Evolutionary conservation across 2,113 vertebrate species (phyloP), one percentile per base, ranked within the genome.

Genomic region (Ceuthmochares aereus): DNA sequence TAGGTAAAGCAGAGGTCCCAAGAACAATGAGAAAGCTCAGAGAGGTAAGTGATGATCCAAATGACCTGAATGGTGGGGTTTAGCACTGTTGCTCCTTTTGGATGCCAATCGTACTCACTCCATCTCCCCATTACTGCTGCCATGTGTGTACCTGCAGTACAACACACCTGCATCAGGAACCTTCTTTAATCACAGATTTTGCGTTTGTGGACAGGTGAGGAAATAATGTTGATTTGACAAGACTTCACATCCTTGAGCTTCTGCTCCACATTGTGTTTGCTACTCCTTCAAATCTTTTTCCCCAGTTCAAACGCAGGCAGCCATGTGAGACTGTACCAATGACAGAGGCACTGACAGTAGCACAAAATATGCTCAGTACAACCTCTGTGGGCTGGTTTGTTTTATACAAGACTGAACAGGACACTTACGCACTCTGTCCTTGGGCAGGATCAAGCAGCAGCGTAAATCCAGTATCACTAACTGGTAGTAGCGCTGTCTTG

Each of bases 91-190:
- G 26, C 43, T 84, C 17, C 52, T 67, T 37, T 47, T 32, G n/a
- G 40, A 45, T 23, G 20, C 21, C 23, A 10, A 0, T 34, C 2
- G 1, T 27, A 37, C 10, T 21, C 4, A 1, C 37, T 58, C 14
- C 6, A 0, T 40, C 30, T 72, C 49, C 7, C 29, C 43, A 12
- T 49, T 47, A 40, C 15, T 0, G 0, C 23, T 45, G 76, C 52
- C 67, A 36, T 30, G 27, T 1, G 0, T 21, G 30, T 23, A 45
- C 22, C 21, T 37, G 26, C 49, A 40, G 52, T 10, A 45, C 23
- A 67, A 27, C 27, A 45, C 70, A 26, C 7, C 22, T 63, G 22
- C 64, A 32, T 19, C 40, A 54, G 64, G 49, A 68, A 64, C 16
- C 49, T 49, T 79, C 66, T 63, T 30, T 27, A 40, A 66, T 45